A percentile compares a stretch with the other conserved stretches of the same genome.
phyloP scores from a whole-genome alignment of 1,140 invertebrate species.

The Nylanderia fulva region DNA sequence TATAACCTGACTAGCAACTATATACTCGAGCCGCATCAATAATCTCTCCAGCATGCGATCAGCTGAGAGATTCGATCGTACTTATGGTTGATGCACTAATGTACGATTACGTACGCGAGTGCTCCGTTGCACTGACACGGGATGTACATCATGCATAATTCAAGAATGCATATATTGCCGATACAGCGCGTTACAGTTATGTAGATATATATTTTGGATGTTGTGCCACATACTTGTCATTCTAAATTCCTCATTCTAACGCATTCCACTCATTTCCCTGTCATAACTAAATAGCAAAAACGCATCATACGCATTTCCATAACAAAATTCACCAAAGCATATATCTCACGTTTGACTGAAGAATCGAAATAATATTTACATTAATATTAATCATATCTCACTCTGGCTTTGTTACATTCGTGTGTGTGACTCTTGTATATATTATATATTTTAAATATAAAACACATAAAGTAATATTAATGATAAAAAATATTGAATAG shows the following conservation, averaged over 20 bases:
- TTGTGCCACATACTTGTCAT: constrained; percentile 34
- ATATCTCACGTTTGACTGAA: neutral
- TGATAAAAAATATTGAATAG: neutral
- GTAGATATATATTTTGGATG: constrained; percentile 69
- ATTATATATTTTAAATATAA: neutral
- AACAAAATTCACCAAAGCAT: neutral
- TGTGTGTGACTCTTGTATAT: neutral
- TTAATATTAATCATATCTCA: neutral
- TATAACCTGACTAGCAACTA: neutral
- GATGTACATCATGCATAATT: constrained; percentile 76
- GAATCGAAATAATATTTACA: neutral
- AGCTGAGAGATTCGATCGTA: constrained; percentile 45
- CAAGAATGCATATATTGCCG: constrained; percentile 70
- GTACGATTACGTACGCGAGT: neutral
- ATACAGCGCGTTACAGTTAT: constrained; percentile 71
- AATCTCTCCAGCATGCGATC: constrained; percentile 47
- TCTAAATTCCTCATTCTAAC: constrained; percentile 37
- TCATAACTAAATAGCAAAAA: constrained; percentile 66
- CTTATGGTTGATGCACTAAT: constrained; percentile 1
- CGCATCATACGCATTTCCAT: neutral
- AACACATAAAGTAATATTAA: neutral
- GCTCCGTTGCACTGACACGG: constrained; percentile 58
- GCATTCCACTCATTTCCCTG: constrained; percentile 65
- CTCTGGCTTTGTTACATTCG: too few relatives aligned
- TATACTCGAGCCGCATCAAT: constrained; percentile 23